A percentile compares a stretch with the other conserved stretches of the same genome.
Evolutionary conservation across 2,888 invertebrate species (phyloP).

Genomic region (Axea sp.): DNA sequence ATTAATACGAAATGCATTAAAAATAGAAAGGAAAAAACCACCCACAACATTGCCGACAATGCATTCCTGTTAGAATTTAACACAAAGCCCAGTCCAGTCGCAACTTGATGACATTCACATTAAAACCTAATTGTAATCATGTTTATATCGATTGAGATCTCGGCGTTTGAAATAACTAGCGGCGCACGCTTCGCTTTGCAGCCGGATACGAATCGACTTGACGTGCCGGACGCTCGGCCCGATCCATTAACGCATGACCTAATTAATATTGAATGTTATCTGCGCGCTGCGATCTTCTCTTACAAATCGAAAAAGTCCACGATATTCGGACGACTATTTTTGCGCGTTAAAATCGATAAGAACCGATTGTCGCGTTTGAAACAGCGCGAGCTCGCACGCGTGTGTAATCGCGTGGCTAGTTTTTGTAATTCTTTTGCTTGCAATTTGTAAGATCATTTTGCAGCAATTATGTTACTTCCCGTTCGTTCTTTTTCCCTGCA

Average conservation of each 20-base stretch:
- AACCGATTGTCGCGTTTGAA: no score
- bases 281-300: conserved; percentile 25
- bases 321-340: no score
- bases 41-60: no score
- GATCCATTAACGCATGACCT: conserved; percentile 58
- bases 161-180: conserved; percentile 44
- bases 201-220: conserved; percentile 57
- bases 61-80: neutral
- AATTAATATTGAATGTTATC: conserved; percentile 55
- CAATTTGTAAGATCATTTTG: conserved; percentile 36
- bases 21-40: no score
- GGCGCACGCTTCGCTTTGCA: conserved; percentile 51
- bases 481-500: conserved; percentile 36
- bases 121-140: conserved; percentile 60
- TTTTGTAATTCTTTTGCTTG: conserved; percentile 18
- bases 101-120: conserved; percentile 42
- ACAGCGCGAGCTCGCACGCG: no score
- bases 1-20: no score
- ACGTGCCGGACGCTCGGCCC: conserved; percentile 55
- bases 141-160: conserved; percentile 56
- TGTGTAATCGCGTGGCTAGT: conserved; percentile 10
- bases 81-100: neutral
- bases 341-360: no score
- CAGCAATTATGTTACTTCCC: conserved; percentile 52
- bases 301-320: conserved; percentile 8